These are phyloP conservation scores for Spatula clypeata DNA, from an alignment of 2,797 vertebrate species.

Conservation along the genomic window DNA sequence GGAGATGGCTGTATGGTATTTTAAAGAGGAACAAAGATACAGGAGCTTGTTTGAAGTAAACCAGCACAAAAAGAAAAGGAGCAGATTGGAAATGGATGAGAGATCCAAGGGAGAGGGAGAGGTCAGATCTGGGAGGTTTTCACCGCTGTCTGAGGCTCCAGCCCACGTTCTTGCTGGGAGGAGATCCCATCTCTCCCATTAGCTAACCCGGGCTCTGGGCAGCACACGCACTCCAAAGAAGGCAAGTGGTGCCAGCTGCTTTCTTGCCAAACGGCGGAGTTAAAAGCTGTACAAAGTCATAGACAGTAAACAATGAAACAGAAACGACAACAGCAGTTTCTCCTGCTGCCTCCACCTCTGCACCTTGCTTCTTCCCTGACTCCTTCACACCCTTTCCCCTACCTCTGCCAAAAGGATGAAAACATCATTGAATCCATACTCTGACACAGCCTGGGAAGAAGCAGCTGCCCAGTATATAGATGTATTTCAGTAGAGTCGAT, in stretches of 20 bases:
- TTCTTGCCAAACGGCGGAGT: slow-evolving; percentile 64
- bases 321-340: slow-evolving; percentile 51
- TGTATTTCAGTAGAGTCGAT: slow-evolving; percentile 1
- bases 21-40: background rate
- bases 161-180: background rate
- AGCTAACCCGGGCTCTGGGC: slow-evolving; percentile 20
- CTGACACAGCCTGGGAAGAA: slow-evolving; percentile 39
- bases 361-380: slow-evolving; percentile 9
- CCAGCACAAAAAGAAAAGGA: background rate
- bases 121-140: background rate
- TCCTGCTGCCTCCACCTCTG: slow-evolving; percentile 51
- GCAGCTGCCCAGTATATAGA: background rate
- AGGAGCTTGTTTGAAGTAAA: slow-evolving; percentile 5
- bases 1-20: background rate
- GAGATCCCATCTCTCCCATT: slow-evolving; percentile 26
- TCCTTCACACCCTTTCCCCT: slow-evolving; percentile 20
- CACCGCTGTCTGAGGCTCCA: background rate
- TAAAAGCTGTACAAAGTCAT: slow-evolving; percentile 70
- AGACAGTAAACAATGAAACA: slow-evolving; percentile 67
- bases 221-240: slow-evolving; percentile 28
- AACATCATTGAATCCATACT: slow-evolving; percentile 5
- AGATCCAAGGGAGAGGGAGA: background rate
- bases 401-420: slow-evolving; percentile 45
- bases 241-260: slow-evolving; percentile 60
- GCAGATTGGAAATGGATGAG: background rate